phyloP scores from a whole-genome alignment of 2,797 vertebrate species.

The Tarsius wallacei region DNA sequence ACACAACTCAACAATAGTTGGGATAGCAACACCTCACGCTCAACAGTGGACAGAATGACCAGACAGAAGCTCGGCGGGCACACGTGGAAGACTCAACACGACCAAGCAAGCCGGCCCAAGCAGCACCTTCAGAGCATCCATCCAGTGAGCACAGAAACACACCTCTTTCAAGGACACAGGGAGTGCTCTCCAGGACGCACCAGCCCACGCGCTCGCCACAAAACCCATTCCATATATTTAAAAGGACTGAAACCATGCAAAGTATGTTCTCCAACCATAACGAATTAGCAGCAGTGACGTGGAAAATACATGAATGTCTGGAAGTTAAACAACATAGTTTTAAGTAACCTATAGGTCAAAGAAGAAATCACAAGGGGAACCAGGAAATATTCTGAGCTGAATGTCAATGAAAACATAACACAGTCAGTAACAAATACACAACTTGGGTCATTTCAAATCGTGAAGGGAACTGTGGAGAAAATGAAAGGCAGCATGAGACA shows the following conservation, averaged over 20 bases:
- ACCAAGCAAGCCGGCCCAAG: neutral
- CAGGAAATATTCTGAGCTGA: neutral
- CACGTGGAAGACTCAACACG: neutral
- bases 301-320: constrained; percentile 16
- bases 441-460: neutral
- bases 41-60: neutral
- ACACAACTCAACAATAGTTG: neutral
- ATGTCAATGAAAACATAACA: neutral
- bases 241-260: neutral
- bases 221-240: neutral
- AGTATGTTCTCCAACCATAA: neutral
- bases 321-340: constrained; percentile 8
- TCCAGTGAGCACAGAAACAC: neutral
- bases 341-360: neutral
- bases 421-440: neutral
- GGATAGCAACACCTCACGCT: neutral
- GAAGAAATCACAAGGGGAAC: neutral
- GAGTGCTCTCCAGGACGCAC: neutral
- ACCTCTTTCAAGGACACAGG: neutral
- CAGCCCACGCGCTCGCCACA: neutral
- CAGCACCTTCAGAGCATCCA: neutral
- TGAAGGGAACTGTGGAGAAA: neutral
- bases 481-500: neutral
- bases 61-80: neutral
- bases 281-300: neutral